phyloP scores from a whole-genome alignment of 2,888 invertebrate genomes.

The Prosopocoilus inquinatus region DNA sequence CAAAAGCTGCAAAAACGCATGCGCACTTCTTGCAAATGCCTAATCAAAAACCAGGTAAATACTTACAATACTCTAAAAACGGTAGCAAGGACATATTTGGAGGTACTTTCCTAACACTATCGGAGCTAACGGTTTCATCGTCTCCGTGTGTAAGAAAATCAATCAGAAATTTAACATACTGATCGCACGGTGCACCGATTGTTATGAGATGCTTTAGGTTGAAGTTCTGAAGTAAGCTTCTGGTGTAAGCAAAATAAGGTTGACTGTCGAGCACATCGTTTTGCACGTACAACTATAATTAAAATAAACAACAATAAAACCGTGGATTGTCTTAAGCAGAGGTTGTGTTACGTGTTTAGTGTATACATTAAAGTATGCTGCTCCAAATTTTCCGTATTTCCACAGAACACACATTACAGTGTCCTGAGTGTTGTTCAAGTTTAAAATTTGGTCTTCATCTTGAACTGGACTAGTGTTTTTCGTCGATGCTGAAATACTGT shows the following conservation, averaged over 20 bases:
- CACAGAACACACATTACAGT: conserved; percentile 64
- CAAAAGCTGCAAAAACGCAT: conserved; percentile 50
- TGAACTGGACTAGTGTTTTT: conserved; percentile 1
- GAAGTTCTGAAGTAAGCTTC: conserved; percentile 60
- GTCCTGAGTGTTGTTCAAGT: conserved; percentile 38
- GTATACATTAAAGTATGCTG: conserved; percentile 67
- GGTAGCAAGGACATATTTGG: conserved; percentile 59
- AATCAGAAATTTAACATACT: conserved; percentile 49
- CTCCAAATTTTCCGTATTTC: conserved; percentile 67
- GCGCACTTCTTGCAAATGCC: not conserved
- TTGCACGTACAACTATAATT: conserved; percentile 60
- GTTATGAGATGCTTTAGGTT: conserved; percentile 58
- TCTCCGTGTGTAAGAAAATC: conserved; percentile 29
- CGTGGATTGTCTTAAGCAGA: not conserved
- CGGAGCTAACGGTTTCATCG: conserved; percentile 28
- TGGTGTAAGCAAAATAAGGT: conserved; percentile 61
- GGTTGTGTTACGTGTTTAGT: conserved; percentile 59
- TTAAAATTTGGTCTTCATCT: conserved; percentile 1
- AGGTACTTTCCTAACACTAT: conserved; percentile 40
- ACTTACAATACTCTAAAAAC: conserved; percentile 60
- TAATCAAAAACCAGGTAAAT: not conserved
- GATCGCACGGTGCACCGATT: conserved; percentile 55
- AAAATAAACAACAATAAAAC: conserved; percentile 2
- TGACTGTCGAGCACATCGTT: conserved; percentile 66
- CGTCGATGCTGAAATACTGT: not conserved